Conservation (phyloP, 2,888 invertebrate species). For the Yponomeuta malinellus region DNA sequence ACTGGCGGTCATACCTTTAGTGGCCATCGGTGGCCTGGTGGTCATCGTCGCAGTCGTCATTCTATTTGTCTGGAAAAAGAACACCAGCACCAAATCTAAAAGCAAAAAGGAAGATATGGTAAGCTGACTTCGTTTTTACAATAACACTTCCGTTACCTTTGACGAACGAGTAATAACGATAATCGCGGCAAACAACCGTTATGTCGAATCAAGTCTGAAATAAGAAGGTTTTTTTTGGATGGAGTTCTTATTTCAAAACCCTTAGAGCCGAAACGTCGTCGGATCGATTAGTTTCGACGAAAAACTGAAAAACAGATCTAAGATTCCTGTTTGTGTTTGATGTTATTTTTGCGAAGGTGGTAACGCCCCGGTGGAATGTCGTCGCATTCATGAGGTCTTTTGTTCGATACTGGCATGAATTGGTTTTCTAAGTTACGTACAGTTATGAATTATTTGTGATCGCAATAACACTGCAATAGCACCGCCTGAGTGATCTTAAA, state of each 20-base stretch:
- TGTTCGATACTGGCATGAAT: too few species aligned
- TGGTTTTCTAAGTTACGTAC: neutral
- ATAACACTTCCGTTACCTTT: neutral
- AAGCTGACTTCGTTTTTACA: slow-evolving; percentile 25
- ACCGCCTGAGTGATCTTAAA: too few species aligned
- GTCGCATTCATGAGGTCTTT: too few species aligned
- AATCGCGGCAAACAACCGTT: neutral
- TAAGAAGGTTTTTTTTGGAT: neutral
- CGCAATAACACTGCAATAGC: too few species aligned
- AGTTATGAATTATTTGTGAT: too few species aligned
- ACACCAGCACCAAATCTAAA: slow-evolving; percentile 79
- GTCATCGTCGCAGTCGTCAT: slow-evolving; percentile 80
- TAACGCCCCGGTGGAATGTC: too few species aligned
- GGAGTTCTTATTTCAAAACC: too few species aligned
- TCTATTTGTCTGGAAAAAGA: slow-evolving; percentile 82
- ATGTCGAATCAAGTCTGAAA: neutral
- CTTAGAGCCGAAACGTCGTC: too few species aligned
- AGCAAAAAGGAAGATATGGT: slow-evolving; percentile 86
- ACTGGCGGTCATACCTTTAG: slow-evolving; percentile 81
- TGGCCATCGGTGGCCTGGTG: slow-evolving; percentile 82
- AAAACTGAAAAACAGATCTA: too few species aligned
- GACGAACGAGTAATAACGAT: neutral
- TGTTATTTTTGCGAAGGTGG: too few species aligned
- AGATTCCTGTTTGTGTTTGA: too few species aligned
- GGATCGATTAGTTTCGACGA: too few species aligned